Evolutionary conservation across 2,797 vertebrate species (phyloP).

Genomic region (Scarus forsteni): DNA sequence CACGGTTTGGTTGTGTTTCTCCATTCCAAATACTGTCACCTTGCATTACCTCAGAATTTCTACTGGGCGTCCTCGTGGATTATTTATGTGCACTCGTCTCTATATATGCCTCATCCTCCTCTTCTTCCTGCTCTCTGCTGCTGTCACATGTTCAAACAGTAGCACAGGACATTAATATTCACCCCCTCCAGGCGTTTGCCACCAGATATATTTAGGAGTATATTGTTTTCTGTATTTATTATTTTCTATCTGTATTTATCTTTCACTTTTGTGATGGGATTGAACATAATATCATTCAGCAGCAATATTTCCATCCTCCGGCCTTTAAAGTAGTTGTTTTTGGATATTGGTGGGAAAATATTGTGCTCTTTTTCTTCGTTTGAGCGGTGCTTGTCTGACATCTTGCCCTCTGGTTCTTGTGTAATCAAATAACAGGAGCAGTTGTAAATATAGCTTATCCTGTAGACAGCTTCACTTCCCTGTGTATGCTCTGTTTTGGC

Average conservation of each 20-base stretch:
- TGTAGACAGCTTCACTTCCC: conserved; percentile 11
- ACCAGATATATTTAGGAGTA: conserved; percentile 44
- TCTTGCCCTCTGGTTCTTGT: conserved; percentile 36
- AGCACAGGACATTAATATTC: conserved; percentile 46
- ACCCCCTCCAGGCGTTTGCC: conserved; percentile 45
- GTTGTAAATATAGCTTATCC: conserved; percentile 37
- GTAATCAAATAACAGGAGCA: conserved; percentile 54
- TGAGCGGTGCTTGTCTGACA: conserved; percentile 28
- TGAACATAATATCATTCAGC: conserved; percentile 51
- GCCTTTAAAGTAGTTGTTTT: conserved; percentile 46
- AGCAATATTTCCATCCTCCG: conserved; percentile 20
- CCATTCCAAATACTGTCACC: conserved; percentile 70
- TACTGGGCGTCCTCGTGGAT: conserved; percentile 47
- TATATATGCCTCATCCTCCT: conserved; percentile 22
- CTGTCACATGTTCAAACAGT: conserved; percentile 47
- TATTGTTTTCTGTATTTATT: conserved; percentile 55
- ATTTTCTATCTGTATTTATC: conserved; percentile 54
- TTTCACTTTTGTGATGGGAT: conserved; percentile 40
- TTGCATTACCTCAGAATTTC: conserved; percentile 63
- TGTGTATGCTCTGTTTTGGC: conserved; percentile 10
- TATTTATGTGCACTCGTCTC: conserved; percentile 57
- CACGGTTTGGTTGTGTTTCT: conserved; percentile 59
- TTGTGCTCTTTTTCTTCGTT: conserved; percentile 58
- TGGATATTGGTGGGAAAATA: conserved; percentile 57
- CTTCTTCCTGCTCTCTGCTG: conserved; percentile 12